phyloP scores from a whole-genome alignment of 2,888 invertebrate species.

The Lydus trimaculatus region DNA sequence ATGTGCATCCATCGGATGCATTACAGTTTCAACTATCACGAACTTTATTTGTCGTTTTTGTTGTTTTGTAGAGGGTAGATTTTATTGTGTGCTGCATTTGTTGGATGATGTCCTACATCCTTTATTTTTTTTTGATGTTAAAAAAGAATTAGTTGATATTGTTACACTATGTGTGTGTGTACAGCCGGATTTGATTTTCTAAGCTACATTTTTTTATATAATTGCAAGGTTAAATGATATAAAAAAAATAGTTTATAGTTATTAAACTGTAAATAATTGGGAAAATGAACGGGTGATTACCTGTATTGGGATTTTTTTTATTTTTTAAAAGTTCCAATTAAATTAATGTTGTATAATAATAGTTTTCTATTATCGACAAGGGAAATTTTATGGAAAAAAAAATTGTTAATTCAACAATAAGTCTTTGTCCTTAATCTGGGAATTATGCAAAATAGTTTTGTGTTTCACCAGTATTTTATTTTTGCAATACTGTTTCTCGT shows the following conservation, averaged over 20 bases:
- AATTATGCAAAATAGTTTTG: slow-evolving; percentile 13
- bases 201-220: neutral
- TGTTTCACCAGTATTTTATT: neutral
- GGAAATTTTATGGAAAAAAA: neutral
- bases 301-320: neutral
- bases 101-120: too few relatives aligned
- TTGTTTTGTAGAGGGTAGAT: neutral
- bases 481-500: neutral
- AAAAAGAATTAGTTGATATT: neutral
- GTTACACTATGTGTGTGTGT: too few relatives aligned
- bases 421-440: neutral
- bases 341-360: neutral
- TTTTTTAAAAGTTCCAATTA: too few relatives aligned
- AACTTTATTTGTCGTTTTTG: neutral
- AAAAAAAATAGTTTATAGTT: neutral
- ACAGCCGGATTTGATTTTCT: neutral
- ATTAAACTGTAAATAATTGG: neutral
- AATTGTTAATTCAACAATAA: neutral
- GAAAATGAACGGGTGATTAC: neutral
- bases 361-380: neutral
- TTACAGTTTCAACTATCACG: neutral
- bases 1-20: slow-evolving; percentile 34
- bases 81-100: neutral
- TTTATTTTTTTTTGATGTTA: too few relatives aligned
- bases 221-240: neutral